A percentile compares a stretch with the other conserved stretches of the same genome.
phyloP scores from a whole-genome alignment of 2,888 invertebrate genomes.

The Arctia plantaginis region DNA sequence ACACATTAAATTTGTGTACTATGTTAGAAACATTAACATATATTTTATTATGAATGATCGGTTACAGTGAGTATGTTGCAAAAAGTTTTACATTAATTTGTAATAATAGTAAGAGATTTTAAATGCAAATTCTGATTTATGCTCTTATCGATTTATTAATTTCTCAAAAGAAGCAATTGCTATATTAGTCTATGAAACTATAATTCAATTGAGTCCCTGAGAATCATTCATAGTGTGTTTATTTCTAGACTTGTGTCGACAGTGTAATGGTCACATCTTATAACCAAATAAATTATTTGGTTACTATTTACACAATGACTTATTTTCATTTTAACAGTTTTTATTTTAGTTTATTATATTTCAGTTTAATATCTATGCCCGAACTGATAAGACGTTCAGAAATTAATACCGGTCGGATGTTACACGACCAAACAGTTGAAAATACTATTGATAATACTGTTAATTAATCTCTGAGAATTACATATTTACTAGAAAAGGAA shows the following conservation, averaged over 20 bases:
- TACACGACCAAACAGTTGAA: no score
- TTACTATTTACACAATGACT: constrained; percentile 22
- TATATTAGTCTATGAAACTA: constrained; percentile 14
- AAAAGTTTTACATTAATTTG: not conserved
- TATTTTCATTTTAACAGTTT: constrained; percentile 10
- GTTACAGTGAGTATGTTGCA: not conserved
- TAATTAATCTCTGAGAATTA: not conserved
- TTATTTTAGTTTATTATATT: no score
- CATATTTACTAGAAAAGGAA: not conserved
- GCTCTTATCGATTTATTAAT: not conserved
- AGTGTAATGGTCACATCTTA: constrained; percentile 41
- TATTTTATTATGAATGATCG: not conserved
- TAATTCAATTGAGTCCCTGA: constrained; percentile 33
- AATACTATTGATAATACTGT: not conserved
- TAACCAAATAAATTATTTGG: constrained; percentile 11
- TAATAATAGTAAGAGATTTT: not conserved
- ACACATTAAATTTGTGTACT: no score
- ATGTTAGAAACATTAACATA: not conserved
- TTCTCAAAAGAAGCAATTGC: not conserved
- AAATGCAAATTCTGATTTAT: not conserved
- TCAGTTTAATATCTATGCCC: not conserved
- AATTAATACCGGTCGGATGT: not conserved
- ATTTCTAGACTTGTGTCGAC: constrained; percentile 24
- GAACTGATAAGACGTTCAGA: not conserved
- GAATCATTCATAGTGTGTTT: constrained; percentile 30